Base-by-base conservation (phyloP, 2,113 vertebrate species). In the Cavia porcellus region DNA sequence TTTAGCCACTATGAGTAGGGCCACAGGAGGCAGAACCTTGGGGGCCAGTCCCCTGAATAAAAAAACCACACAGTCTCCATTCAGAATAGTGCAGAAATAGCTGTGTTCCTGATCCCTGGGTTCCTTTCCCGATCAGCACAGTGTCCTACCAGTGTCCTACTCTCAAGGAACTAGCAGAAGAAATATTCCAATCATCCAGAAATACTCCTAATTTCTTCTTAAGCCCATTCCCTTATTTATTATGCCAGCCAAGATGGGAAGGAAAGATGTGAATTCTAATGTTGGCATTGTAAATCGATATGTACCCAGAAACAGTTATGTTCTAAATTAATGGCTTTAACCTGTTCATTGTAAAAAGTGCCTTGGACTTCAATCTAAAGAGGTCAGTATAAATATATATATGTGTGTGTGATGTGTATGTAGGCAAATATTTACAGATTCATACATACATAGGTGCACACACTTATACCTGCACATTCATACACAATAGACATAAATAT, bases 261-360 rank as follows among this genome's bases (percentile, higher is more conserved):
- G 72, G 75, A 90, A 88, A 70, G 52, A 86, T 5, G 61, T 24
- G 62, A 96, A 75, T 86, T 92, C 93, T 89, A 66, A 90, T 17
- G 14, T 24, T 77, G 86, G 94, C n/a, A 5, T 87, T 92, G 85
- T 96, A 68, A 79, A 77, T 38, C 5, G 97, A 97, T 97, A 97
- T 98, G 98, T 98, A 97, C 98, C 97, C 98, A 98, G 98, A 98
- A 99, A 98, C 98, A 98, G 98, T 98, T 98, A 91, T 97, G 97
- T 97, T 97, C 97, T 97, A 97, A 98, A 98, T 97, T 98, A 98
- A 99, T 98, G 98, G 99, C 98, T 99, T 99, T 98, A 99, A 99
- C 95, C 99, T 99, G 98, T 99, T 99, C 98, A 98, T 98, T 99
- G 99, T 99, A 98, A 98, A 99, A 99, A 99, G 98, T 99, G 98